Conservation (phyloP, 1,140 invertebrate species). For the Globodera rostochiensis region DNA sequence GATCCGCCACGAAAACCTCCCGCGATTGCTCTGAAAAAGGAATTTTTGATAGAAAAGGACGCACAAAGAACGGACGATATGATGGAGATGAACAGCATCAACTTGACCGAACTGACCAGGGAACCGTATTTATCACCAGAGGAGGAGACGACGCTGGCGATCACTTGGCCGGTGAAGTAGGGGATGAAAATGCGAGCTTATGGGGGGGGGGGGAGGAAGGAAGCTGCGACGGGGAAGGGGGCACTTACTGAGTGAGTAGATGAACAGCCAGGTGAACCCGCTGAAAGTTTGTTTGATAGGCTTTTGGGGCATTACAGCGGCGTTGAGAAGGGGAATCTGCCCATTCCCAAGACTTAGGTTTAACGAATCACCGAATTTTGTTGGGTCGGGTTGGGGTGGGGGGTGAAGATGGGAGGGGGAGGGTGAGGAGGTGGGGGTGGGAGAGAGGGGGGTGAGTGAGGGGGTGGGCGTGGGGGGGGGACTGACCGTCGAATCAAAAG, state of each 20-base stretch:
- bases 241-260: slow-evolving; percentile 52
- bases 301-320: too few species aligned
- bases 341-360: too few species aligned
- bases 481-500: too few species aligned
- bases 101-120: slow-evolving; percentile 33
- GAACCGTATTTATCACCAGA: slow-evolving; percentile 45
- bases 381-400: too few species aligned
- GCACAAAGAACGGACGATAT: slow-evolving; percentile 46
- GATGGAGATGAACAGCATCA: slow-evolving; percentile 49
- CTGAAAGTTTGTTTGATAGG: neutral
- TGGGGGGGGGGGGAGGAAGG: neutral
- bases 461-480: too few species aligned
- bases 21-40: slow-evolving; percentile 34
- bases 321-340: too few species aligned
- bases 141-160: slow-evolving; percentile 49
- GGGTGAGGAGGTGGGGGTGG: too few species aligned
- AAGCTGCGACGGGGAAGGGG: neutral
- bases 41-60: neutral
- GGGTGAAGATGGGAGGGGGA: too few species aligned
- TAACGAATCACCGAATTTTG: too few species aligned
- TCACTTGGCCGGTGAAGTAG: slow-evolving; percentile 57
- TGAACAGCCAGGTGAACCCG: slow-evolving; percentile 56
- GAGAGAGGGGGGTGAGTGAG: too few species aligned
- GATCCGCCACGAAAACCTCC: slow-evolving; percentile 49
- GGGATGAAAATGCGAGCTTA: slow-evolving; percentile 54